phyloP scores from a whole-genome alignment of 2,113 vertebrate genomes.

The Ramphastos sulfuratus region DNA sequence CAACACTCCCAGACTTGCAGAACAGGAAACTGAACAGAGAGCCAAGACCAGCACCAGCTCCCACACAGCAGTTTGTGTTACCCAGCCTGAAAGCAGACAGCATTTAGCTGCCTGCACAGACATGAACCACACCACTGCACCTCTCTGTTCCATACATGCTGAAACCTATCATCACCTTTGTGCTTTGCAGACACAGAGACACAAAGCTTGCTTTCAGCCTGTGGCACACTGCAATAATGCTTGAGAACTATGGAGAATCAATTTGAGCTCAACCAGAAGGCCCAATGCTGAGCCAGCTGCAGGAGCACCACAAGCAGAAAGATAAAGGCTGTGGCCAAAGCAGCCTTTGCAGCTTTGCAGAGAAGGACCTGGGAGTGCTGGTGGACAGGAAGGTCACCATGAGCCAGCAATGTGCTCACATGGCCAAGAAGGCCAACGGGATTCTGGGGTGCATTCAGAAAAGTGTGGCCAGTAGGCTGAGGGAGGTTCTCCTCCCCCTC shows the following conservation, averaged over 20 bases:
- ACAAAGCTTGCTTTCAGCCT: not conserved
- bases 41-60: not conserved
- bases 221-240: accelerated
- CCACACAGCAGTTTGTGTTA: not conserved
- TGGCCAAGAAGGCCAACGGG: too few relatives aligned
- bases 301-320: not conserved
- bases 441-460: too few relatives aligned
- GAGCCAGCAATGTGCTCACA: too few relatives aligned
- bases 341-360: too few relatives aligned
- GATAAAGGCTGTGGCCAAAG: too few relatives aligned
- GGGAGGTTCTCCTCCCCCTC: too few relatives aligned
- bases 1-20: not conserved
- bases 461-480: too few relatives aligned
- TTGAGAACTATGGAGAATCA: not conserved
- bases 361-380: too few relatives aligned
- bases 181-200: not conserved
- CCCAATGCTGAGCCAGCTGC: not conserved
- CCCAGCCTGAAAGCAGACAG: accelerated
- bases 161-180: not conserved
- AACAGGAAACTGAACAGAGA: not conserved
- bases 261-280: not conserved
- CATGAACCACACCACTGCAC: not conserved
- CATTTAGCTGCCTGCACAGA: not conserved
- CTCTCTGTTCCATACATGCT: not conserved
- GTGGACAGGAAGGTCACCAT: too few relatives aligned